Conservation (phyloP, 2,797 vertebrate genomes). For the Eleutherodactylus coqui region DNA sequence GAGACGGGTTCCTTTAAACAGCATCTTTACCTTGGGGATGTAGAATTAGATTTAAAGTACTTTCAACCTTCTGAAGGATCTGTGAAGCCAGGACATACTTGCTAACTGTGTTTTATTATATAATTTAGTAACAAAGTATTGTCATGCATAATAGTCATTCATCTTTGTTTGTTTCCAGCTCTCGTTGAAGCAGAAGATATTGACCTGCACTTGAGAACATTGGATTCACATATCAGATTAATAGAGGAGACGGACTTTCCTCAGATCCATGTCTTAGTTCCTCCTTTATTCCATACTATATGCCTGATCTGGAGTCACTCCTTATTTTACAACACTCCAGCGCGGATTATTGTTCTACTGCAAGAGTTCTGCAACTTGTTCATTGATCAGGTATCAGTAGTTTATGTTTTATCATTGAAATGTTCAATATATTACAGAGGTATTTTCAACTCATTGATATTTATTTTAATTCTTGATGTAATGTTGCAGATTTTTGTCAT, state of each 20-base stretch:
- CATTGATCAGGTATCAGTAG: slow-evolving; percentile 77
- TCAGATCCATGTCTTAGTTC: slow-evolving; percentile 67
- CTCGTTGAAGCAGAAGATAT: slow-evolving; percentile 79
- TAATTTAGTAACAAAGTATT: not conserved
- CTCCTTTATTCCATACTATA: slow-evolving; percentile 79
- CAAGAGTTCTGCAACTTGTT: slow-evolving; percentile 84
- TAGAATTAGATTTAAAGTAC: too few species aligned
- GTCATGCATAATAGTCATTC: not conserved
- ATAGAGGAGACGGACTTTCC: slow-evolving; percentile 77
- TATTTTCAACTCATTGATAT: too few species aligned
- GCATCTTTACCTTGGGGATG: too few species aligned
- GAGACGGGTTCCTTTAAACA: too few species aligned
- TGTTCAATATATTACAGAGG: not conserved
- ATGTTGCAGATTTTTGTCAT: not conserved
- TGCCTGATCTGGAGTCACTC: slow-evolving; percentile 83
- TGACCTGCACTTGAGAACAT: slow-evolving; percentile 78
- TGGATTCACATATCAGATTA: slow-evolving; percentile 72
- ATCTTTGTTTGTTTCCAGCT: slow-evolving; percentile 68
- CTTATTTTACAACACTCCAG: slow-evolving; percentile 76
- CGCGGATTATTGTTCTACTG: slow-evolving; percentile 76
- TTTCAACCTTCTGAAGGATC: too few species aligned
- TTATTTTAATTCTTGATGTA: too few species aligned
- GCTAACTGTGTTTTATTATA: not conserved
- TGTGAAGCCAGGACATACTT: not conserved
- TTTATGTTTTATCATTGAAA: not conserved